These are phyloP conservation scores for Pipra filicauda DNA, from an alignment of 2,113 vertebrate species.

Conservation along the genomic window DNA sequence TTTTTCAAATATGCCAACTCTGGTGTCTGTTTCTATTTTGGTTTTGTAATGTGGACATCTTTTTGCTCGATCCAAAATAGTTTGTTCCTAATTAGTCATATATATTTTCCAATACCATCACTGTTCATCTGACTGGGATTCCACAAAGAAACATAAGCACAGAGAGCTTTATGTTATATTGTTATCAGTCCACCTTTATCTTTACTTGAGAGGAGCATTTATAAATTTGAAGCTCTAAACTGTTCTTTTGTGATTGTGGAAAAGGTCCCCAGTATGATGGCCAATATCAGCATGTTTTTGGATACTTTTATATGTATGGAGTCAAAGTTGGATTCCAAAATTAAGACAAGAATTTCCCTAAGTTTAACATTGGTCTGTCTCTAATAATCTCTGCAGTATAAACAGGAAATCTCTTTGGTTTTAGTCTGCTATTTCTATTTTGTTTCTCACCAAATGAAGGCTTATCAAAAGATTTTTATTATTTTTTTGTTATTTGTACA, in stretches of 20 bases:
- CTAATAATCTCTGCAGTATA: conserved; percentile 8
- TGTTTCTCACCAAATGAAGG: background rate
- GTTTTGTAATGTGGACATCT: background rate
- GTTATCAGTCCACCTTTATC: background rate
- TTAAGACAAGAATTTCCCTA: background rate
- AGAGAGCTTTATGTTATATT: background rate
- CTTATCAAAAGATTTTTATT: background rate
- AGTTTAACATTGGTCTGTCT: background rate
- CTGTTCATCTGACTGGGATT: background rate
- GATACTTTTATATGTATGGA: background rate
- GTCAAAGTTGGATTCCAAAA: background rate
- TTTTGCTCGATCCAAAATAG: background rate
- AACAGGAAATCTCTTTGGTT: background rate
- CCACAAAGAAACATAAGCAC: background rate
- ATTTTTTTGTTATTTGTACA: background rate
- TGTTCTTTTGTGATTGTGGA: background rate
- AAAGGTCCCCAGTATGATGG: background rate
- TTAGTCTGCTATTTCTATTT: background rate
- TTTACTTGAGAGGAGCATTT: background rate
- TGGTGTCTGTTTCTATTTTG: background rate
- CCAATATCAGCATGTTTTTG: background rate
- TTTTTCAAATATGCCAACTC: background rate
- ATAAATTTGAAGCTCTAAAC: background rate
- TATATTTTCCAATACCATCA: background rate
- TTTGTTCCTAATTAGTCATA: background rate